Evolutionary conservation across 2,888 invertebrate species (phyloP), one percentile per base, ranked within the genome.

Genomic region (Aricia artaxerxes): DNA sequence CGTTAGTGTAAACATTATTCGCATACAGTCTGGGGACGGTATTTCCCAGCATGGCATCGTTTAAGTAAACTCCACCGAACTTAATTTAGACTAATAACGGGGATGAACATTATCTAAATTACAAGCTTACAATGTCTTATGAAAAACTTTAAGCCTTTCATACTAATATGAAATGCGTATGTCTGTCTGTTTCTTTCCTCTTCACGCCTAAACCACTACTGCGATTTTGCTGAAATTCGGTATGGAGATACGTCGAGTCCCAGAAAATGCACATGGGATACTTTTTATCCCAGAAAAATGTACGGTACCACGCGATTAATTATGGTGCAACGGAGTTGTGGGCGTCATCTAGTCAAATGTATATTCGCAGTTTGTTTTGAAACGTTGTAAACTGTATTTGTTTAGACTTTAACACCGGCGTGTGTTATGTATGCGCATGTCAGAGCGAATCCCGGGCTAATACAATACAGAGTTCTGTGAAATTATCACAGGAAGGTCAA

Each of bases 31-130:
- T 16, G 35, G 69, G 44, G 69, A 35, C 16, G 16, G 69, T 35
- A 38, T 69, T 69, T 16, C 35, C 69, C 13, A 69, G 13, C 69
- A 57, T 16, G 16, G 57, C 11, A 4, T 16, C 57, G 57, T 57
- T 57, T 61, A 80, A 79, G 64, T 77, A 40, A 60, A 73, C 53
- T 49, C 60, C 13, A 69, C 35, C 35, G 69, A 4, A 69, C 35
- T 69, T 69, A 69, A 69, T 69, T 69, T 69, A 69, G 69, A 69
- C 69, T 69, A 69, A 31, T 64, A 64, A 69, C 69, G 5, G 13
- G 38, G 69, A 35, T 69, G 2, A 69, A 4, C 9, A 31, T 35
- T 1, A 35, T 1, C 16, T 69, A 38, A 13, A 11, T 38, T 16
- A 38, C 35, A 6, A 69, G 1, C 35, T 1, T 35, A 13, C 4